Base-by-base conservation (phyloP, 2,888 invertebrate genomes). In the Drosophila birchii region DNA sequence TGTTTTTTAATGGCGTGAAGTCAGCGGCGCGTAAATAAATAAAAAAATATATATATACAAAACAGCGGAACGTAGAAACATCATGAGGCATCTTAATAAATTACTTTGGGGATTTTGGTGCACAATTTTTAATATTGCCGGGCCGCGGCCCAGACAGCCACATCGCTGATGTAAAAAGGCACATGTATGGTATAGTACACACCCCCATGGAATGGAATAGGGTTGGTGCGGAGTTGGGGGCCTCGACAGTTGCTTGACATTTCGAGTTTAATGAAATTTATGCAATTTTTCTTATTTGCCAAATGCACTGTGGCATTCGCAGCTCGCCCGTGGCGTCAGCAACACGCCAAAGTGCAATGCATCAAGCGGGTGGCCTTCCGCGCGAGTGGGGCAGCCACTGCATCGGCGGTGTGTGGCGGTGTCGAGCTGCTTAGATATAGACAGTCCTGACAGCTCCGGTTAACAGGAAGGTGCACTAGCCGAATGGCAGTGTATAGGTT, bases 41-140 rank as follows among this genome's bases (percentile, higher is more conserved):
- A 60, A 51, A 69, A 54, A 18, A 44, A 2, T 5, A 26, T 26
- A 44, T 14, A 23, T 5, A 23, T 1, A 58, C 18, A 43, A 32
- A 23, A 49, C 53, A 23, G 34, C 23, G 23, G 18, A 66, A 26
- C 71, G 62, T 56, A 45, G 71, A 41, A 68, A 67, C 68, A 68
- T 90, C 90, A 88, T 88, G 87, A 90, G 89, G 88, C 91, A 91
- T 91, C 91, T 92, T 92, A 91, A 92, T 90, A 90, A 92, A 92
- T 92, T 92, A 91, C 91, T 91, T 86, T 82, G 89, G 92, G 91
- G 91, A 91, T 88, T 85, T 91, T 81, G 85, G 86, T 81, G 88
- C 76, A 88, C 86, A 88, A 83, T 89, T 90, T 85, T 87, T 89
- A 89, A 87, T 87, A 87, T 86, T 83, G 83, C 81, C 83, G 69